phyloP scores from a whole-genome alignment of 1,140 invertebrate species.

The Penaeus japonicus region DNA sequence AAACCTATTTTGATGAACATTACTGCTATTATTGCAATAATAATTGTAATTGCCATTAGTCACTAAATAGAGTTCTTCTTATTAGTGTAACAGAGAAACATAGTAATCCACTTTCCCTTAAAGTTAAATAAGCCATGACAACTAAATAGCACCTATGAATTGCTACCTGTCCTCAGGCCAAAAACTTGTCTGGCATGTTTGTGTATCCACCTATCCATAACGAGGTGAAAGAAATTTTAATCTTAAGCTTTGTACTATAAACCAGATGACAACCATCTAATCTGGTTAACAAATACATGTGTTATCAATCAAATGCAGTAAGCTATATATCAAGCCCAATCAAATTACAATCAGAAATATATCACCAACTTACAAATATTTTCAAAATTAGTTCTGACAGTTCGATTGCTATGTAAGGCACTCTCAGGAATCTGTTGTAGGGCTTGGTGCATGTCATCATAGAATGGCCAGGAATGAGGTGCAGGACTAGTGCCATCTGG shows the following conservation, averaged over 20 bases:
- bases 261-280: neutral
- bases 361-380: conserved; percentile 45
- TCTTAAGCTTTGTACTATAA: neutral
- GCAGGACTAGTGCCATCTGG: conserved; percentile 49
- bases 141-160: too few species aligned
- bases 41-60: too few species aligned
- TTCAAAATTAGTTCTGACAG: conserved; percentile 44
- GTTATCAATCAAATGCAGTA: too few species aligned
- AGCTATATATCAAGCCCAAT: neutral
- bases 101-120: too few species aligned
- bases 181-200: too few species aligned
- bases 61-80: too few species aligned
- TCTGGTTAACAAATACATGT: neutral
- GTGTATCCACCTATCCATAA: too few species aligned
- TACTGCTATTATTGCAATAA: too few species aligned
- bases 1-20: too few species aligned
- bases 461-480: conserved; percentile 52
- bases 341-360: neutral
- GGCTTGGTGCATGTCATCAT: conserved; percentile 51
- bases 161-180: neutral
- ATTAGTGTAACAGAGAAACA: too few species aligned
- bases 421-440: conserved; percentile 53
- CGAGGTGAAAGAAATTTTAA: neutral
- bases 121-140: too few species aligned
- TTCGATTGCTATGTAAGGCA: conserved; percentile 20